A percentile compares a stretch with the other conserved stretches of the same genome.
phyloP scores from a whole-genome alignment of 1,140 invertebrate species.

The Choristoneura fumiferana region DNA sequence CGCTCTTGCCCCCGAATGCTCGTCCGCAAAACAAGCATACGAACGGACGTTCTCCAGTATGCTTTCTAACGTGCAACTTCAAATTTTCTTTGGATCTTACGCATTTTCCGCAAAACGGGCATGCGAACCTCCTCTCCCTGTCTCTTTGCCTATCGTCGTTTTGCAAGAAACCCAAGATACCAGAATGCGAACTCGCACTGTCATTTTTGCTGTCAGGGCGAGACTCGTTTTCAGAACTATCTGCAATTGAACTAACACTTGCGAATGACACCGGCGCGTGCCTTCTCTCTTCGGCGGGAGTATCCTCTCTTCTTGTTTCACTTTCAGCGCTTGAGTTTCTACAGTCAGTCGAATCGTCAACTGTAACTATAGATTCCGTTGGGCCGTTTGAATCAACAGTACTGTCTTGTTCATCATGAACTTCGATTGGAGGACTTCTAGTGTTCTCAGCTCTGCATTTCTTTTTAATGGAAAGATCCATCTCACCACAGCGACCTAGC shows the following conservation, averaged over 20 bases:
- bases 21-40: slow-evolving; percentile 92
- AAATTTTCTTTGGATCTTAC: slow-evolving; percentile 93
- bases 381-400: slow-evolving; percentile 82
- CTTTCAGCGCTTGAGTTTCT: slow-evolving; percentile 60
- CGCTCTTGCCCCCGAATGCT: slow-evolving; percentile 92
- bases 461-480: slow-evolving; percentile 73
- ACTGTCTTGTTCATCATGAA: slow-evolving; percentile 83
- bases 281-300: slow-evolving; percentile 47
- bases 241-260: slow-evolving; percentile 73
- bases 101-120: slow-evolving; percentile 93
- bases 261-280: slow-evolving; percentile 71
- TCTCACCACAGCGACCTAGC: slow-evolving; percentile 74
- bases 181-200: slow-evolving; percentile 78
- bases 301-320: slow-evolving; percentile 55
- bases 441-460: slow-evolving; percentile 49
- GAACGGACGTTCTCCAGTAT: slow-evolving; percentile 92
- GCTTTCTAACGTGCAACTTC: slow-evolving; percentile 92
- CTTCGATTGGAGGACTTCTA: slow-evolving; percentile 52
- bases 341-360: slow-evolving; percentile 65
- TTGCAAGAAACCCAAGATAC: slow-evolving; percentile 81
- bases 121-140: slow-evolving; percentile 86
- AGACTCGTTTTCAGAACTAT: slow-evolving; percentile 69
- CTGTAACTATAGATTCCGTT: slow-evolving; percentile 63
- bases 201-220: slow-evolving; percentile 63
- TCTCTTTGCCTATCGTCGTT: slow-evolving; percentile 84